Evolutionary conservation across 2,113 vertebrate genomes (phyloP).

Genomic region (Crocuta crocuta): DNA sequence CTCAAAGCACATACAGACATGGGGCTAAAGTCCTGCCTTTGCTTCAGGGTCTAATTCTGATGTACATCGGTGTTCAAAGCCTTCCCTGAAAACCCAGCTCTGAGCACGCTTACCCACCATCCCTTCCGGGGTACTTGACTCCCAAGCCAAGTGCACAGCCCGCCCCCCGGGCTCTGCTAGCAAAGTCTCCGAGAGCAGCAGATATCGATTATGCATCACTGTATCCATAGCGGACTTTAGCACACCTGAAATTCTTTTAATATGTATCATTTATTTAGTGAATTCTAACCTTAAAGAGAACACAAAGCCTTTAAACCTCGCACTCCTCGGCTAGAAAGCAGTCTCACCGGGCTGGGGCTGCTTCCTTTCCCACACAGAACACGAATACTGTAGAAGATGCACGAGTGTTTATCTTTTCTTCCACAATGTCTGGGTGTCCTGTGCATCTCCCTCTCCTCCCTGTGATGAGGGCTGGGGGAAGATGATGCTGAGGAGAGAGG

Average conservation of each 20-base stretch:
- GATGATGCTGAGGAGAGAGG: neutral
- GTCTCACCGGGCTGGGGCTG: fast-evolving
- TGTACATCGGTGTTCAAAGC: neutral
- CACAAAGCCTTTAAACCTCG: neutral
- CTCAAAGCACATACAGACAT: neutral
- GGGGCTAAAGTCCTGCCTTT: neutral
- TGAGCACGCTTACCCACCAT: neutral
- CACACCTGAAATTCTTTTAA: neutral
- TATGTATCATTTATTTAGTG: neutral
- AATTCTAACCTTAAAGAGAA: neutral
- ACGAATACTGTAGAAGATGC: fast-evolving
- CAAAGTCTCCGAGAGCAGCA: neutral
- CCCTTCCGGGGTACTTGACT: fast-evolving
- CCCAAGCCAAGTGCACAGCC: fast-evolving
- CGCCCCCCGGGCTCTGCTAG: neutral
- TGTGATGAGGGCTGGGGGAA: neutral
- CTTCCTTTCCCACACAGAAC: fast-evolving
- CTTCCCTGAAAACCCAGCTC: neutral
- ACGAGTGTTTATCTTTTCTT: neutral
- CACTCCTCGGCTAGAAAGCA: neutral
- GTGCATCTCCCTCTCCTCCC: neutral
- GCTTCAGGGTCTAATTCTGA: neutral
- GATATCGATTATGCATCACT: neutral
- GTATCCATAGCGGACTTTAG: neutral
- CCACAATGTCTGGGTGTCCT: neutral